Evolutionary conservation across 2,888 invertebrate genomes (phyloP).

Genomic region (Drosophila macrospina): DNA sequence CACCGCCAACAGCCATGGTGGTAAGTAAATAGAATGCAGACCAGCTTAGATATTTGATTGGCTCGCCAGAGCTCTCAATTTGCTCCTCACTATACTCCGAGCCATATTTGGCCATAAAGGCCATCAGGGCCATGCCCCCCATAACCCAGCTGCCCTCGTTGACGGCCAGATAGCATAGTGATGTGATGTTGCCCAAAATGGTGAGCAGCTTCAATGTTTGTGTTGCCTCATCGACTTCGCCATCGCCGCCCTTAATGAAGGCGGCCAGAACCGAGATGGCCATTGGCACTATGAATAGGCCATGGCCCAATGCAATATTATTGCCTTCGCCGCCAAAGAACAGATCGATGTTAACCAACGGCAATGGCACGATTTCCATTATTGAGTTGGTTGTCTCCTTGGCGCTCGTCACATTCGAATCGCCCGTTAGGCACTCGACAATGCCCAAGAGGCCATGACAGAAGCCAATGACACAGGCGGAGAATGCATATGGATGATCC

Average conservation of each 20-base stretch:
- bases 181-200: constrained; percentile 75
- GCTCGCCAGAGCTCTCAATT: constrained; percentile 16
- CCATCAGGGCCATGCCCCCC: constrained; percentile 70
- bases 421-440: constrained; percentile 28
- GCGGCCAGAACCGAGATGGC: constrained; percentile 50
- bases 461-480: constrained; percentile 73
- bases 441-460: constrained; percentile 72
- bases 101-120: constrained; percentile 70
- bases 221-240: constrained; percentile 3
- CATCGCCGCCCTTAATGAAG: constrained; percentile 38
- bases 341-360: constrained; percentile 74
- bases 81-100: constrained; percentile 47
- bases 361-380: constrained; percentile 72
- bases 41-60: constrained; percentile 57
- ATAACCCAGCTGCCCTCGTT: constrained; percentile 68
- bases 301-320: constrained; percentile 75
- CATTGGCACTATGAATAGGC: constrained; percentile 75
- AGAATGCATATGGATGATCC: constrained; percentile 73
- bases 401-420: constrained; percentile 12
- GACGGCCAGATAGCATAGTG: constrained; percentile 70
- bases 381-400: constrained; percentile 44
- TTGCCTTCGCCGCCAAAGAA: constrained; percentile 61
- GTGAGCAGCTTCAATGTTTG: constrained; percentile 68
- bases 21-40: constrained; percentile 57
- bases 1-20: constrained; percentile 38